A percentile compares a stretch with the other conserved stretches of the same genome.
phyloP scores from a whole-genome alignment of 2,797 vertebrate species.

The Pangasius macronema region DNA sequence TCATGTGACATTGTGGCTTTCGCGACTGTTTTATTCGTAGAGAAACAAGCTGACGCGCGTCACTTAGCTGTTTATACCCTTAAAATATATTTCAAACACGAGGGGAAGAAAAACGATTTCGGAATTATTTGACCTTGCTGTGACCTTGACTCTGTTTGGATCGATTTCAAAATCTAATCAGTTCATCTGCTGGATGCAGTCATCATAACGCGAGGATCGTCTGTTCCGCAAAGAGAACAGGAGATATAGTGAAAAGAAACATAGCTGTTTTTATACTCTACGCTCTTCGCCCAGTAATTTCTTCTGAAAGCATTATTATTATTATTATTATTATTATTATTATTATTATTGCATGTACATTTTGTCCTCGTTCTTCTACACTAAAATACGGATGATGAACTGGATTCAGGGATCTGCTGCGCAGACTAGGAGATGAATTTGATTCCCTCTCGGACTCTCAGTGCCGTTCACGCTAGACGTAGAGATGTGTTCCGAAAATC shows the following conservation, averaged over 20 bases:
- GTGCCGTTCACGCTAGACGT: background rate
- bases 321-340: too few species aligned
- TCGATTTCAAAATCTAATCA: background rate
- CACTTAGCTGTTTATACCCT: background rate
- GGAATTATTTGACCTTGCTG: background rate
- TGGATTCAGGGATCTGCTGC: conserved; percentile 2
- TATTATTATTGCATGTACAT: too few species aligned
- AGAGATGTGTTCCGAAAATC: background rate
- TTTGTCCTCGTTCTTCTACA: too few species aligned
- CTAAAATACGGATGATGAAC: background rate
- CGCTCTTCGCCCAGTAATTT: too few species aligned
- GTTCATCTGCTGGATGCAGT: background rate
- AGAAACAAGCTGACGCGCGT: background rate
- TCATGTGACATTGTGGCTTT: background rate
- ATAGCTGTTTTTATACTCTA: too few species aligned
- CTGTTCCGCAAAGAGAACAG: background rate
- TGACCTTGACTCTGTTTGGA: background rate
- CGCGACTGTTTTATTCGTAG: too few species aligned
- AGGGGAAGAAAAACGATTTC: background rate
- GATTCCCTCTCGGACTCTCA: background rate
- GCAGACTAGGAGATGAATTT: background rate
- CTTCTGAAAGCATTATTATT: too few species aligned
- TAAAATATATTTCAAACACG: background rate
- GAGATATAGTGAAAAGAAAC: background rate
- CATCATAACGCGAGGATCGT: background rate